These are phyloP conservation scores for Ylistrum balloti DNA, from an alignment of 1,140 invertebrate genomes.

Conservation along the genomic window DNA sequence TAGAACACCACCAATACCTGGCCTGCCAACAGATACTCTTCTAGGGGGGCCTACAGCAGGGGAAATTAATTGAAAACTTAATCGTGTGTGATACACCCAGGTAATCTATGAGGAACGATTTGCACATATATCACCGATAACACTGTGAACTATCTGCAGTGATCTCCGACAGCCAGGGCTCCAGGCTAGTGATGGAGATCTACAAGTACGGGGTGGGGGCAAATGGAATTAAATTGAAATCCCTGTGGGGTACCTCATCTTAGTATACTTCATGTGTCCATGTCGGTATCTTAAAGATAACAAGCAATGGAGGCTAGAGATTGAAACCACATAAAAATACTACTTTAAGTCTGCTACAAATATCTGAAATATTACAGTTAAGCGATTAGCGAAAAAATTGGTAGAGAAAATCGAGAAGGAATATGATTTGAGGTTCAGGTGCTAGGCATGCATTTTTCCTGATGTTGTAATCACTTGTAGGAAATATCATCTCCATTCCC, in stretches of 20 bases:
- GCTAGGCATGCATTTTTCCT: neutral
- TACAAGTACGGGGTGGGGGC: neutral
- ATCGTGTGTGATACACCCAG: neutral
- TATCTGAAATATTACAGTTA: constrained; percentile 28
- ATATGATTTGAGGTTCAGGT: neutral
- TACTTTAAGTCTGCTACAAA: constrained; percentile 8
- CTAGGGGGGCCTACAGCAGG: constrained; percentile 17
- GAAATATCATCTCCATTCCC: too few species aligned
- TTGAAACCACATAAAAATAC: constrained; percentile 34
- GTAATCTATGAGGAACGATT: neutral
- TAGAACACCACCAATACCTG: constrained; percentile 30
- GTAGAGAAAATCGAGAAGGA: neutral
- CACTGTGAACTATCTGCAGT: neutral
- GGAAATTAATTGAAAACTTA: constrained; percentile 36
- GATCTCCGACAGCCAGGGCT: neutral
- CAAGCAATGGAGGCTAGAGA: neutral
- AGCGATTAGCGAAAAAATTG: neutral
- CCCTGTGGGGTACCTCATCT: constrained; percentile 36
- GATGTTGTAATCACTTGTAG: constrained; percentile 21
- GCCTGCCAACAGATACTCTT: constrained; percentile 24
- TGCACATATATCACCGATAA: constrained; percentile 23
- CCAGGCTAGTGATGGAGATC: neutral
- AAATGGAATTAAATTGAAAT: constrained; percentile 40
- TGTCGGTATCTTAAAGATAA: constrained; percentile 11
- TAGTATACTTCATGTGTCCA: constrained; percentile 38